phyloP scores from a whole-genome alignment of 2,797 vertebrate genomes.

The Gila robusta region DNA sequence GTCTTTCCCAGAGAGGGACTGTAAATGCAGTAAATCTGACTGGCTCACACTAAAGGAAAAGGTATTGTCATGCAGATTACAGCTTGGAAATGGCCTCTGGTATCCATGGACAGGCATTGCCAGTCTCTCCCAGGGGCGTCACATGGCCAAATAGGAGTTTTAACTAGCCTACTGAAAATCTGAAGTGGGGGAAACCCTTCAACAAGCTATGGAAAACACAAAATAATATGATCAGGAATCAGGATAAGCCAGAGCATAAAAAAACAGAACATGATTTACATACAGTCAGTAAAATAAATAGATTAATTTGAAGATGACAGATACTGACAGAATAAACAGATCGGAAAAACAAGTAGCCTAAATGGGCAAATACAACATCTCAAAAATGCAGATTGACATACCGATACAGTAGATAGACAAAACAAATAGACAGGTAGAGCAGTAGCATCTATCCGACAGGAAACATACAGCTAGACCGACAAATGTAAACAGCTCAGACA shows the following conservation, averaged over 20 bases:
- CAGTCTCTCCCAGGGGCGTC: background rate
- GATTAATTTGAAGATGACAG: background rate
- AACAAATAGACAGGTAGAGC: background rate
- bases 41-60: background rate
- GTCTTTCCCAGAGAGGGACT: constrained; percentile 15
- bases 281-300: background rate
- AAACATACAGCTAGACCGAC: background rate
- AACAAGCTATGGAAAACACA: background rate
- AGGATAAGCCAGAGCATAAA: background rate
- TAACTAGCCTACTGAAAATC: background rate
- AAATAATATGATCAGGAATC: background rate
- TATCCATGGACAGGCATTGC: constrained; percentile 31
- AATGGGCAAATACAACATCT: background rate
- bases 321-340: background rate
- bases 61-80: constrained; percentile 49
- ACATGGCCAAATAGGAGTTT: constrained; percentile 27
- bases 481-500: background rate
- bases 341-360: background rate
- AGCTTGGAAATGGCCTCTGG: constrained; percentile 37
- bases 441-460: background rate
- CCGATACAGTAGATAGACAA: background rate
- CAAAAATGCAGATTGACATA: background rate
- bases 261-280: background rate
- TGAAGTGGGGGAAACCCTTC: background rate
- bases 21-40: constrained; percentile 32